Evolutionary conservation across 1,140 invertebrate species (phyloP).

Genomic region (Physella acuta): DNA sequence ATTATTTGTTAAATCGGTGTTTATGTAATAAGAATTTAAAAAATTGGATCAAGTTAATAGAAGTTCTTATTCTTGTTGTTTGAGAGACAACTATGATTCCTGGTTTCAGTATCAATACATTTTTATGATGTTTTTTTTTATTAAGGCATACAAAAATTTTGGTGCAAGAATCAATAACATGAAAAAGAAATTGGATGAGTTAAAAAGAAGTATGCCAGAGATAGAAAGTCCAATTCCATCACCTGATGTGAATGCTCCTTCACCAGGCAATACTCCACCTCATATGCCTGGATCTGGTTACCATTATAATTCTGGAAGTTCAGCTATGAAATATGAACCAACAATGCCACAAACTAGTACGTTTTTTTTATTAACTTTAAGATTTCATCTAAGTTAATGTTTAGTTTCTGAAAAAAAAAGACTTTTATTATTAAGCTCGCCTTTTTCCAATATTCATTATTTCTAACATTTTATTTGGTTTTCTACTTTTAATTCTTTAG

Average conservation of each 20-base stretch:
- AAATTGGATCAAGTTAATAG: too few species aligned
- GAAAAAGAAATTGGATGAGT: conserved; percentile 80
- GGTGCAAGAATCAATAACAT: conserved; percentile 80
- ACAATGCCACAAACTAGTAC: background rate
- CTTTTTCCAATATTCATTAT: too few species aligned
- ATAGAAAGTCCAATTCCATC: conserved; percentile 51
- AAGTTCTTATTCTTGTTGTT: too few species aligned
- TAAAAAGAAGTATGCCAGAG: conserved; percentile 66
- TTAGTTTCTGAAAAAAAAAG: background rate
- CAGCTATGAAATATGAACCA: conserved; percentile 12
- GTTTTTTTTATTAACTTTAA: background rate
- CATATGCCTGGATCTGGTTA: conserved; percentile 39
- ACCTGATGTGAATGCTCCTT: conserved; percentile 70
- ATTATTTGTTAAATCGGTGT: too few species aligned
- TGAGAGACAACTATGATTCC: too few species aligned
- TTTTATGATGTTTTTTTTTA: too few species aligned
- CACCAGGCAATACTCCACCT: conserved; percentile 60
- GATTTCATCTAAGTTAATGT: background rate
- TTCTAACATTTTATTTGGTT: too few species aligned
- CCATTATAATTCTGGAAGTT: conserved; percentile 33
- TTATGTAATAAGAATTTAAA: too few species aligned
- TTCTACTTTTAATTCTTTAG: too few species aligned
- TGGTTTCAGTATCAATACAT: too few species aligned
- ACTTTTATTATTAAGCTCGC: too few species aligned
- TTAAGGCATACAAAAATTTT: conserved; percentile 93